phyloP scores from a whole-genome alignment of 2,797 vertebrate species.

The Poeciliopsis paucimaculata region DNA sequence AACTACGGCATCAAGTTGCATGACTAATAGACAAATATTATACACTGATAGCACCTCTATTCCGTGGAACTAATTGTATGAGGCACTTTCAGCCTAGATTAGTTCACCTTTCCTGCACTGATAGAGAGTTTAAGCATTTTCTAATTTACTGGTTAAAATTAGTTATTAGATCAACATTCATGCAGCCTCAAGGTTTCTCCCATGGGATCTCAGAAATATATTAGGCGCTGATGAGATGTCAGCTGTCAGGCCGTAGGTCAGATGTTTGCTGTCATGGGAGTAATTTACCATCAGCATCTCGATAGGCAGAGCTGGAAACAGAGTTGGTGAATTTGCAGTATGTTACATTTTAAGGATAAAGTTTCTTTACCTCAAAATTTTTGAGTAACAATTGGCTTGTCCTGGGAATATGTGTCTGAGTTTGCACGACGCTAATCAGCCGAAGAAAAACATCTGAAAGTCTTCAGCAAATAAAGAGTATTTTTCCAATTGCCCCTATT shows the following conservation, averaged over 20 bases:
- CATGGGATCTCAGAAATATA: slow-evolving; percentile 40
- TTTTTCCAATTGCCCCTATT: neutral
- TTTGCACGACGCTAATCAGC: neutral
- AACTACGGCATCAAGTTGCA: slow-evolving; percentile 59
- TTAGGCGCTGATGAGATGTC: slow-evolving; percentile 29
- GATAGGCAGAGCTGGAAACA: neutral
- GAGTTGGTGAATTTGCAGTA: neutral
- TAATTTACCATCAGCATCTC: slow-evolving; percentile 8
- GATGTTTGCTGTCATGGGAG: slow-evolving; percentile 5
- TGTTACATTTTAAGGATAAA: neutral
- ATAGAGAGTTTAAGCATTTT: slow-evolving; percentile 63
- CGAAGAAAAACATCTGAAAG: neutral
- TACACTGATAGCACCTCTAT: slow-evolving; percentile 69
- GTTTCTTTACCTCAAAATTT: neutral
- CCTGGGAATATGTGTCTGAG: neutral
- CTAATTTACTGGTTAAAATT: slow-evolving; percentile 57
- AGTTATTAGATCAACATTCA: slow-evolving; percentile 66
- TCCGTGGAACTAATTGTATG: slow-evolving; percentile 67
- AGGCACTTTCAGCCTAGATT: slow-evolving; percentile 74
- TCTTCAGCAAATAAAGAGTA: neutral
- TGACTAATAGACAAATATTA: slow-evolving; percentile 72
- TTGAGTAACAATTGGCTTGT: neutral
- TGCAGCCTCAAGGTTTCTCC: slow-evolving; percentile 43
- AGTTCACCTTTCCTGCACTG: slow-evolving; percentile 56
- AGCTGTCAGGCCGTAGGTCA: slow-evolving; percentile 4